A percentile compares a stretch with the other conserved stretches of the same genome.
Conservation (phyloP, 1,140 invertebrate species). For the Latrodectus geometricus region DNA sequence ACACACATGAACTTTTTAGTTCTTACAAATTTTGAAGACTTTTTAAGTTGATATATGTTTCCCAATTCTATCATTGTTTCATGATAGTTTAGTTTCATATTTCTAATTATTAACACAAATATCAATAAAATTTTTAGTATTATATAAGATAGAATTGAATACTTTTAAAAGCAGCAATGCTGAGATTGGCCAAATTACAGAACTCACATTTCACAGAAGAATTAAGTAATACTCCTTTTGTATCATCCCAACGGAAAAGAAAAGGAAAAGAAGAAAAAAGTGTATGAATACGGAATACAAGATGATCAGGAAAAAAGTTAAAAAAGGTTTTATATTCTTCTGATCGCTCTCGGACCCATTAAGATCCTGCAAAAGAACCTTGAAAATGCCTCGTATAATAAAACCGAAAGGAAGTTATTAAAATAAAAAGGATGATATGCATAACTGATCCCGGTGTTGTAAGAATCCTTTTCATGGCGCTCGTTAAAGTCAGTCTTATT, state of each 20-base stretch:
- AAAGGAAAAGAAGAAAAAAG: neutral
- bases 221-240: too few relatives aligned
- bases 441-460: conserved; percentile 7
- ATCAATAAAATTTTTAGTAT: too few relatives aligned
- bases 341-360: conserved; percentile 12
- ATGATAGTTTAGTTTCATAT: too few relatives aligned
- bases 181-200: too few relatives aligned
- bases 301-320: conserved; percentile 14
- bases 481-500: neutral
- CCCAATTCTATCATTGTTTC: too few relatives aligned
- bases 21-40: too few relatives aligned
- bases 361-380: conserved; percentile 1
- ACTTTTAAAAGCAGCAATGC: too few relatives aligned
- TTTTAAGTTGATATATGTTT: too few relatives aligned
- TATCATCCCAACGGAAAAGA: neutral
- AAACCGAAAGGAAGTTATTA: conserved; percentile 39
- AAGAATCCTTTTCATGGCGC: conserved; percentile 10
- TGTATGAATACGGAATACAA: conserved; percentile 1
- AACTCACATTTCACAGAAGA: too few relatives aligned
- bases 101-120: too few relatives aligned
- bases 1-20: too few relatives aligned
- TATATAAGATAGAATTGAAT: too few relatives aligned
- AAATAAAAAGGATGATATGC: conserved; percentile 44
- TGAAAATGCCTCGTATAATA: neutral
- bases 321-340: neutral